Percentiles rank a stretch among this genome's conserved stretches.
Conservation (phyloP, 1,140 invertebrate genomes). For the Potamilus streckersoni region DNA sequence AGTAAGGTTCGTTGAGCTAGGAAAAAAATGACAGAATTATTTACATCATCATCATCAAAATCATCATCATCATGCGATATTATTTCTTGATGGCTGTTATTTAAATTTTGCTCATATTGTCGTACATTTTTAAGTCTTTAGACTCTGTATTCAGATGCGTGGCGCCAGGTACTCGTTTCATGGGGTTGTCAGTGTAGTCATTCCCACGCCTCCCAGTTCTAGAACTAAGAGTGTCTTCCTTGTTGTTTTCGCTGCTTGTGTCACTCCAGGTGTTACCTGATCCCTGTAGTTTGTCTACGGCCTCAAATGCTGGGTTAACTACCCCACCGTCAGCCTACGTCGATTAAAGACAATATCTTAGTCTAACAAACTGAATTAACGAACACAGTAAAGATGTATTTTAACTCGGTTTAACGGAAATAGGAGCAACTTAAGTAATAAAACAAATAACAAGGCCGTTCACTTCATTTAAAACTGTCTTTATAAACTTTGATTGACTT, state of each 20-base stretch:
- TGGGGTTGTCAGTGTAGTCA: constrained; percentile 14
- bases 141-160: neutral
- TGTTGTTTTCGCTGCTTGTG: constrained; percentile 46
- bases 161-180: constrained; percentile 14
- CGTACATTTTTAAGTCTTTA: constrained; percentile 4
- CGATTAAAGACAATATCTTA: constrained; percentile 9
- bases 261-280: constrained; percentile 33
- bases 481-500: too few species aligned
- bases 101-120: neutral
- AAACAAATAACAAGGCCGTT: neutral
- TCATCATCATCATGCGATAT: too few species aligned
- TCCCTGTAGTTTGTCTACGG: constrained; percentile 28
- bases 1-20: too few species aligned
- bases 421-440: neutral
- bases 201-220: constrained; percentile 9
- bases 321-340: constrained; percentile 35
- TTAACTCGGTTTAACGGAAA: neutral
- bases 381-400: neutral
- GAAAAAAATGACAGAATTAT: too few species aligned
- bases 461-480: neutral
- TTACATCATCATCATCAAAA: neutral
- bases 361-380: neutral
- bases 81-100: neutral
- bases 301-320: constrained; percentile 43
- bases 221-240: constrained; percentile 18